Evolutionary conservation across 2,797 vertebrate genomes (phyloP).

Genomic region (Crenuchus spilurus): DNA sequence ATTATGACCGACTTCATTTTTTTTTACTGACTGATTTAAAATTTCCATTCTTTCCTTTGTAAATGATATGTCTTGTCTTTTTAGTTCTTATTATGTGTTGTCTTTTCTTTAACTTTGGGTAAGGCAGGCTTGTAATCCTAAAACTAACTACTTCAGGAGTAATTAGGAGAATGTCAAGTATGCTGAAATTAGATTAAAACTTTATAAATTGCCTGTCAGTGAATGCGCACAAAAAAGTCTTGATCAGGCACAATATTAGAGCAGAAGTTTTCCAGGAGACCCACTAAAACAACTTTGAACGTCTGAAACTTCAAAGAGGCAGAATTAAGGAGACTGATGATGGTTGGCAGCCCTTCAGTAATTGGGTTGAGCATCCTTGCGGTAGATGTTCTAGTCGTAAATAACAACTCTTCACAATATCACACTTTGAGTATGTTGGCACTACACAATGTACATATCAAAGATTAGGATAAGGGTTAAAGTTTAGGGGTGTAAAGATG

Average conservation of each 20-base stretch:
- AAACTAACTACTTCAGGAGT: conserved; percentile 2
- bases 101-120: background rate
- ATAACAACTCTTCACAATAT: no score
- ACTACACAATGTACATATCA: no score
- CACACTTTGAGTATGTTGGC: no score
- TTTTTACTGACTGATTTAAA: no score
- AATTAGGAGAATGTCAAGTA: conserved; percentile 11
- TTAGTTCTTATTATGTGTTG: background rate
- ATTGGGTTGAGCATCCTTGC: background rate
- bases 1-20: background rate
- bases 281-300: background rate
- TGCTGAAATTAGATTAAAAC: conserved; percentile 3
- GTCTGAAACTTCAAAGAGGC: background rate
- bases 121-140: background rate
- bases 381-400: background rate
- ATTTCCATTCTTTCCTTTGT: background rate
- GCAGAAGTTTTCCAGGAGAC: background rate
- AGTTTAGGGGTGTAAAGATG: no score
- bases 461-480: no score
- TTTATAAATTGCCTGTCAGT: conserved; percentile 27
- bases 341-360: background rate
- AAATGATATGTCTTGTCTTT: background rate
- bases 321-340: background rate
- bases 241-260: no score
- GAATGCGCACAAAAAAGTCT: background rate